These are phyloP conservation scores for Cinara cedri DNA, from an alignment of 2,888 invertebrate genomes.

Conservation along the genomic window DNA sequence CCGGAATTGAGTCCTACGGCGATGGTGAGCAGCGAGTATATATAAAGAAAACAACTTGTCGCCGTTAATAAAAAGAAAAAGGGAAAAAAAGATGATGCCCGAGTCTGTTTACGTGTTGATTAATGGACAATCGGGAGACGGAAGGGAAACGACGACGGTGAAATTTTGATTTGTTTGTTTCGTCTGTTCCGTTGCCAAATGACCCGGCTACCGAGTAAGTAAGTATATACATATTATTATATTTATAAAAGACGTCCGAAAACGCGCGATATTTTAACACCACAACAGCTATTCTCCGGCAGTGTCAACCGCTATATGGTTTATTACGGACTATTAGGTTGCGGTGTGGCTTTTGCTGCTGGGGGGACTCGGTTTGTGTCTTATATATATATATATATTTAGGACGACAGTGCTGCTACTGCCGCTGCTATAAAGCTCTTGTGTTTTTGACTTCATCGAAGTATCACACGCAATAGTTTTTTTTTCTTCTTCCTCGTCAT, in stretches of 20 bases:
- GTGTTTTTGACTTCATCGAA: constrained; percentile 8
- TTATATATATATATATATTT: too few relatives aligned
- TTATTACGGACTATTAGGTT: constrained; percentile 14
- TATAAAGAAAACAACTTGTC: constrained; percentile 53
- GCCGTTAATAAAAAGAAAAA: constrained; percentile 24
- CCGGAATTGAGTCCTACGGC: not conserved
- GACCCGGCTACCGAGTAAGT: constrained; percentile 21
- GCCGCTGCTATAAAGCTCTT: not conserved
- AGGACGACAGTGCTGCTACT: too few relatives aligned
- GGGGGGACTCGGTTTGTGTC: constrained; percentile 1
- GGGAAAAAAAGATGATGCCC: not conserved
- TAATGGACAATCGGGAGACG: constrained; percentile 43
- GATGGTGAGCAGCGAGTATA: not conserved
- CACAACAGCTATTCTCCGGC: not conserved
- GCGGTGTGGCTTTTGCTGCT: too few relatives aligned
- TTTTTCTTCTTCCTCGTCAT: too few relatives aligned
- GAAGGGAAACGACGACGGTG: constrained; percentile 15
- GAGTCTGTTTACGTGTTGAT: constrained; percentile 48
- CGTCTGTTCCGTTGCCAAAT: constrained; percentile 55
- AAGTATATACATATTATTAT: constrained; percentile 9
- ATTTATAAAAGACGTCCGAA: constrained; percentile 29
- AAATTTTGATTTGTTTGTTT: constrained; percentile 55
- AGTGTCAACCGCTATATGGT: not conserved
- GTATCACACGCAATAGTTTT: too few relatives aligned
- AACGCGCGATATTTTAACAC: constrained; percentile 41